Base-by-base conservation (phyloP, 2,888 invertebrate species). In the Drosophila macrospina region DNA sequence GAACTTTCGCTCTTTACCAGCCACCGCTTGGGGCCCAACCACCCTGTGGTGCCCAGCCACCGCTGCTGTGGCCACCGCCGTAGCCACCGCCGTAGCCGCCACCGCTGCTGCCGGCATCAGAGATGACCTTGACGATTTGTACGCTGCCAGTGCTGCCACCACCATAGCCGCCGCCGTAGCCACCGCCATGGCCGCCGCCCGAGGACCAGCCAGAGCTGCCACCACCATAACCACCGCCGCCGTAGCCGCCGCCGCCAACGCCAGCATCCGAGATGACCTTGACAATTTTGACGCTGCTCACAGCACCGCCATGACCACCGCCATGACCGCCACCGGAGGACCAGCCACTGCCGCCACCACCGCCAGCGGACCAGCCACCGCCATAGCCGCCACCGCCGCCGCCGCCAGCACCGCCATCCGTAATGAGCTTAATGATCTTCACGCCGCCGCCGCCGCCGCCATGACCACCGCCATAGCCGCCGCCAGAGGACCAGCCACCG, bases 21-120 rank as follows among this genome's bases (percentile, higher is more conserved):
- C 82, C 64, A 56, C 82, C 67, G 61, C 82, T 59, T 4, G 60
- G 48, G 24, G 81, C 74, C 82, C 82, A 82, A 16, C 82, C 82
- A 7, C 81, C 84, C 36, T 69, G 70, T 5, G 84, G 84, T 10
- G 81, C 76, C 81, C 81, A 84, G 54, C 76, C 76, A 13, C 76
- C 77, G n/a, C 69, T 54, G 44, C 71, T 60, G 20, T 63, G 57
- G 24, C 72, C 62, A 20, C 71, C 55, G 13, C 69, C 52, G 10
- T 51, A 51, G 26, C 73, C 66, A 13, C 74, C 73, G 11, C 75
- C 44, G 3, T 59, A 32, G 13, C 77, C 63, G 13, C 77, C 73
- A 10, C 73, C 57, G 1, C 39, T 60, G n/a, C 76, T 61, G 7
- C 70, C 67, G 4, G 70, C 64, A 20, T 74, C 54, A 1, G 70